Conservation (phyloP, 2,113 vertebrate species). For the Neolamprologus fasciatus region DNA sequence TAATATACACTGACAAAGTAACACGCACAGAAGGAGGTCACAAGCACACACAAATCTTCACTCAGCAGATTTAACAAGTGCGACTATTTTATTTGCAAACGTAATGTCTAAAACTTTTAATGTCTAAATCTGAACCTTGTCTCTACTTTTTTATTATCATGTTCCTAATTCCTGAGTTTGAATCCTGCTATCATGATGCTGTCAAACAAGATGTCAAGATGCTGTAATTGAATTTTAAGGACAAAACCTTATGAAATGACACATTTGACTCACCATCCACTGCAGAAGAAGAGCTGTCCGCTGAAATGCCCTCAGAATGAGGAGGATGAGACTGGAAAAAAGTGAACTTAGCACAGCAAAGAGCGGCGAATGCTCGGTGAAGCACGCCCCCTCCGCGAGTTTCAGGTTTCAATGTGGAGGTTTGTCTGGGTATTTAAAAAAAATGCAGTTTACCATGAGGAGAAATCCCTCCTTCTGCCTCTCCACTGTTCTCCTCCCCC, state of each 20-base stretch:
- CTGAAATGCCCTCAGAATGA: neutral
- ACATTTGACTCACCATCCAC: slow-evolving; percentile 46
- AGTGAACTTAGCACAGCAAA: neutral
- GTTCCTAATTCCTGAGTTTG: neutral
- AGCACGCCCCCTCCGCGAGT: slow-evolving; percentile 30
- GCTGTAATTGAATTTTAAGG: neutral
- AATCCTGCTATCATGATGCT: neutral
- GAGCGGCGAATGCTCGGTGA: neutral
- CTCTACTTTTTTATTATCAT: neutral
- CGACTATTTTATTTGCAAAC: neutral
- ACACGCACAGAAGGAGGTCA: neutral
- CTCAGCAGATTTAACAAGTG: neutral
- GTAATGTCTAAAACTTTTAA: neutral
- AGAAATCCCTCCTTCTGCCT: slow-evolving; percentile 55
- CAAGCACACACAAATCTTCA: neutral
- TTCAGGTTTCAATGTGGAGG: slow-evolving; percentile 55
- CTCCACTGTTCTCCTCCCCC: slow-evolving; percentile 38
- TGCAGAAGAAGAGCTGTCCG: neutral
- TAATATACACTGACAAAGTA: neutral
- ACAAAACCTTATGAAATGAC: neutral
- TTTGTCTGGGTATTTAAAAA: slow-evolving; percentile 35
- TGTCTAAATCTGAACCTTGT: neutral
- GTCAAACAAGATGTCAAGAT: neutral
- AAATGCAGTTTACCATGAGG: slow-evolving; percentile 17
- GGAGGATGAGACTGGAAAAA: slow-evolving; percentile 13